These are phyloP conservation scores for Emydura subglobosa DNA, from an alignment of 2,113 vertebrate species.

Conservation along the genomic window DNA sequence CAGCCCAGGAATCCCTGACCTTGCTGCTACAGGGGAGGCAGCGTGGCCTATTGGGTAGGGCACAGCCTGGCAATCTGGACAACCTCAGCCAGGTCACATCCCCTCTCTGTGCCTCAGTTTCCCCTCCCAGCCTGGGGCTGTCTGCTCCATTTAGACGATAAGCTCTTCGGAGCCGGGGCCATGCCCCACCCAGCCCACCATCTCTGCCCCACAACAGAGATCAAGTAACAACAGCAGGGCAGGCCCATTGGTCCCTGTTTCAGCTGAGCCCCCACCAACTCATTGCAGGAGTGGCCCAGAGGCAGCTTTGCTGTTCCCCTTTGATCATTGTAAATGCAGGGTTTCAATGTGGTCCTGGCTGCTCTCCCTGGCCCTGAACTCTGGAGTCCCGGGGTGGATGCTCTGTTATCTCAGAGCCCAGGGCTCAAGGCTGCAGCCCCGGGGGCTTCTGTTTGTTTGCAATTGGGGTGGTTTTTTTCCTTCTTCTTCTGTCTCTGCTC, in stretches of 20 bases:
- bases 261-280: background rate
- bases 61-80: background rate
- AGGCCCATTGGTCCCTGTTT: too few species aligned
- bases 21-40: background rate
- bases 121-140: background rate
- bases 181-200: too few species aligned
- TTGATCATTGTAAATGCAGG: background rate
- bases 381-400: background rate
- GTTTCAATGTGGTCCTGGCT: background rate
- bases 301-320: background rate
- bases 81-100: background rate
- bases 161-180: too few species aligned
- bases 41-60: too few species aligned
- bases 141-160: too few species aligned
- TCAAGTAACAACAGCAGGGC: too few species aligned
- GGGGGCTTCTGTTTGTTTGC: background rate
- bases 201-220: too few species aligned
- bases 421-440: background rate
- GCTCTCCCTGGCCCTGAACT: background rate
- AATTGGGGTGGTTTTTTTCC: background rate
- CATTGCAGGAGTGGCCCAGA: background rate
- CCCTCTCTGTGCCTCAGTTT: background rate
- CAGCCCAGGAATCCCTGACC: background rate
- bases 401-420: background rate
- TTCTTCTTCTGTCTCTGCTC: background rate